Evolutionary conservation across 2,888 invertebrate genomes (phyloP), one percentile per base, ranked within the genome.

Genomic region (Stenotaenia linearis): DNA sequence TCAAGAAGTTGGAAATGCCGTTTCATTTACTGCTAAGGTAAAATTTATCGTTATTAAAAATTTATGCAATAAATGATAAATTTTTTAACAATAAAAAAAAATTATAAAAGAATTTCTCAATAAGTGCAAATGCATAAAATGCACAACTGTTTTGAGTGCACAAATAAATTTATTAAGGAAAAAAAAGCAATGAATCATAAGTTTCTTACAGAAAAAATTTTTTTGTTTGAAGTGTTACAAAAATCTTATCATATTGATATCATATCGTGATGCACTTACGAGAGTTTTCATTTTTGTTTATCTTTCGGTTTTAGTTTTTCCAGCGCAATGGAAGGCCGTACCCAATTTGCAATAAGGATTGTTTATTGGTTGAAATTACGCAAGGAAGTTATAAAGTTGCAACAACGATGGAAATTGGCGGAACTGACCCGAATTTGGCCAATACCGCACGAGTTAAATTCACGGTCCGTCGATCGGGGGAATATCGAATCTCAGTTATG

Each of bases 261-360:
- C n/a, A n/a, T n/a, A 15, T 12, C 23, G 6, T 28, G 28, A 18
- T 12, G 23, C 74, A 80, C 21, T 23, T 45, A 2, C n/a, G 28
- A 18, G 30, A 35, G 50, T 28, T 28, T 25, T 76, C 77, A 40
- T 78, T 6, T 56, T 74, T 81, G 28, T 75, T 75, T 80, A 75
- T 75, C 25, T 78, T 23, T 75, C 21, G 56, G 25, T 32, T 15
- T 6, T 89, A 93, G 89, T 96, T 96, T 89, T 95, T 91, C 88
- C 95, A 96, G 88, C 91, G 95, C 82, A 96, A 96, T 87, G 95
- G 96, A 28, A 94, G 95, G 86, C 94, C 96, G 82, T 97, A 96
- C 89, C 96, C 96, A 83, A 93, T 97, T 86, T 95, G 95, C 88
- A 95, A 95, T 89, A 93, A 93, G 81, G 97, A 97, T 88, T 92